Percentiles rank a stretch among this genome's conserved stretches.
phyloP scores from a whole-genome alignment of 2,797 vertebrate species.

The Sciaenops ocellatus region DNA sequence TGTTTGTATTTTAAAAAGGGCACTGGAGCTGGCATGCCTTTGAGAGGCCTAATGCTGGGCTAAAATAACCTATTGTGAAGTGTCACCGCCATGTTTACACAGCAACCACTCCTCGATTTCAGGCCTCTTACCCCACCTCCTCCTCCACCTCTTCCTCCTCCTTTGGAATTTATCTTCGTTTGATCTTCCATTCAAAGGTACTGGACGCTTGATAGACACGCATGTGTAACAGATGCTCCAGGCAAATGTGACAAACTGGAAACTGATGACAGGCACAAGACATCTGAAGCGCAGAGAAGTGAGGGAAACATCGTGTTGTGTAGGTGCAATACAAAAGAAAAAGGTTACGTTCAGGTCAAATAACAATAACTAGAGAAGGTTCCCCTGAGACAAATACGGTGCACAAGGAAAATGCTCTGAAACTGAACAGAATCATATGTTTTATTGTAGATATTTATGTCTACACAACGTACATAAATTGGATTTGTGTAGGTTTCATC shows the following conservation, averaged over 20 bases:
- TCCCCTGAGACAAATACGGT: background rate
- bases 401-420: conserved; percentile 25
- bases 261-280: conserved; percentile 91
- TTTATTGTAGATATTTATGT: background rate
- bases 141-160: conserved; percentile 63
- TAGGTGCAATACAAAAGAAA: conserved; percentile 87
- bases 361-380: conserved; percentile 46
- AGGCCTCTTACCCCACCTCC: conserved; percentile 76
- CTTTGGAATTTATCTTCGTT: conserved; percentile 93
- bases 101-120: conserved; percentile 88
- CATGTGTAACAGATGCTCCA: conserved; percentile 90
- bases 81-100: conserved; percentile 92
- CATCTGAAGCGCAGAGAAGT: conserved; percentile 89
- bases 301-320: conserved; percentile 89
- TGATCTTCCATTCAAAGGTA: conserved; percentile 95
- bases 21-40: conserved; percentile 87
- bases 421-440: conserved; percentile 29
- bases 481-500: conserved; percentile 38
- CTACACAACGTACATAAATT: conserved; percentile 1
- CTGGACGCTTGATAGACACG: conserved; percentile 90
- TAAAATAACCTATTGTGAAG: conserved; percentile 92
- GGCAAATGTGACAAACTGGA: conserved; percentile 91
- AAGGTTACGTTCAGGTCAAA: conserved; percentile 81
- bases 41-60: conserved; percentile 88
- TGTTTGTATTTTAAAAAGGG: conserved; percentile 87